Evolutionary conservation across 1,140 invertebrate genomes (phyloP).

Genomic region (Atta colombica): DNA sequence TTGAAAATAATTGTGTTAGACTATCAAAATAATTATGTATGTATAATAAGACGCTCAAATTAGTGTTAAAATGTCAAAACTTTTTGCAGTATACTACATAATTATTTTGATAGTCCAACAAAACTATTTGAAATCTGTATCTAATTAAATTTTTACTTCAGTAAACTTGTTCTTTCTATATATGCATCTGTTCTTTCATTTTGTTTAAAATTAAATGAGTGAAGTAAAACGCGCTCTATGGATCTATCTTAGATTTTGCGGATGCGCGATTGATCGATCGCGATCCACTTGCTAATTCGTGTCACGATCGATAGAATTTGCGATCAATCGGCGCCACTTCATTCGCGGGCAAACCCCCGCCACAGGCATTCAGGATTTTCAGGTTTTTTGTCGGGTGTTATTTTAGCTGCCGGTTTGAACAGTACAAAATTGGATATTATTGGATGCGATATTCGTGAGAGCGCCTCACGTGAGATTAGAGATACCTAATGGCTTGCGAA

Average conservation of each 20-base stretch:
- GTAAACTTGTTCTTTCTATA: too few species aligned
- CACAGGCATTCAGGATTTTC: slow-evolving; percentile 8
- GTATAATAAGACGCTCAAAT: too few species aligned
- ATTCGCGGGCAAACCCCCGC: slow-evolving; percentile 47
- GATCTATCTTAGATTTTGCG: slow-evolving; percentile 11
- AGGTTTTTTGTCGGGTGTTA: slow-evolving; percentile 48
- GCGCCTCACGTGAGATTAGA: slow-evolving; percentile 12
- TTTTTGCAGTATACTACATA: too few species aligned
- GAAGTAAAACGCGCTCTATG: too few species aligned
- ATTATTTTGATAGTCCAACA: too few species aligned
- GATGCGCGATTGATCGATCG: background rate
- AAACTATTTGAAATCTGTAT: too few species aligned
- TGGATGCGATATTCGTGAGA: slow-evolving; percentile 26
- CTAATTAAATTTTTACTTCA: too few species aligned
- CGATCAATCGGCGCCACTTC: slow-evolving; percentile 27
- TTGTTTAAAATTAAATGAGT: background rate
- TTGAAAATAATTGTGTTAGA: too few species aligned
- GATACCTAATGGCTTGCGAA: slow-evolving; percentile 12
- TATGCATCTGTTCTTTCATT: background rate
- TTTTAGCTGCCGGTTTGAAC: slow-evolving; percentile 30
- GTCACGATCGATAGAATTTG: slow-evolving; percentile 29
- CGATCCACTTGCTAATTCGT: slow-evolving; percentile 4
- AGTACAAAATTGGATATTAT: slow-evolving; percentile 59
- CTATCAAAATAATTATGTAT: too few species aligned
- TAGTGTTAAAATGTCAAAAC: too few species aligned